Evolutionary conservation across 35 echinoderm and acorn worm genomes (phyloP).

Genomic region (Acanthaster planci): DNA sequence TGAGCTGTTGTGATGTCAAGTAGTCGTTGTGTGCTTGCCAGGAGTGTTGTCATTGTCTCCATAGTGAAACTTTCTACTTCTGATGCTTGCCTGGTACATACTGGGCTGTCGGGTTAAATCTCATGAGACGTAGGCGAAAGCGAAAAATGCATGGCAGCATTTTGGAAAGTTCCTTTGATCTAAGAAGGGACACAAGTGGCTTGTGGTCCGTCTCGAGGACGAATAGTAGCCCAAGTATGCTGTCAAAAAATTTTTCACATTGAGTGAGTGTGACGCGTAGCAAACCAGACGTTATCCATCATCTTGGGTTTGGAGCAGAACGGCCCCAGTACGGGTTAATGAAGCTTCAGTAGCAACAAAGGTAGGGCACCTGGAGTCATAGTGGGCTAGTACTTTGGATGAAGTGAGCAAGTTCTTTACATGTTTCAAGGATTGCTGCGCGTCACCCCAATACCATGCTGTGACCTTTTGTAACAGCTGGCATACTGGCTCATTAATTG

Average conservation of each 20-base stretch:
- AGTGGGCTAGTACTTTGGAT: conserved; percentile 34
- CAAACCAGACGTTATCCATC: conserved; percentile 44
- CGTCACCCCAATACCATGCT: conserved; percentile 51
- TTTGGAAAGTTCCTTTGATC: conserved; percentile 40
- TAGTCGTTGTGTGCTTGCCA: no score
- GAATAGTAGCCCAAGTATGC: conserved; percentile 37
- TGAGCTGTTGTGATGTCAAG: conserved; percentile 36
- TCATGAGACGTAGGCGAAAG: conserved; percentile 51
- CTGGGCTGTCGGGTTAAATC: conserved; percentile 29
- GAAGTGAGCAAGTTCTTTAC: conserved; percentile 56
- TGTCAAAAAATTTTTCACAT: conserved; percentile 36
- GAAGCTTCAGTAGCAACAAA: conserved; percentile 58
- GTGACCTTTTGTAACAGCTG: conserved; percentile 45
- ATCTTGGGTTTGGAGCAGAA: conserved; percentile 50
- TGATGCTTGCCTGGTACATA: conserved; percentile 62
- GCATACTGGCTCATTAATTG: conserved; percentile 40
- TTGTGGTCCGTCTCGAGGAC: conserved; percentile 72
- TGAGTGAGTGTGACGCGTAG: conserved; percentile 62
- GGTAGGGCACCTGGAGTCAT: conserved; percentile 41
- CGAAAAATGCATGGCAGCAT: conserved; percentile 56
- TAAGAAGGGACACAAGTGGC: conserved; percentile 43
- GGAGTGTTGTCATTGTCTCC: conserved; percentile 9
- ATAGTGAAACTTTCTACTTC: background rate
- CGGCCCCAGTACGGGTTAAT: conserved; percentile 37
- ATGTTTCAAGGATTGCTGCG: conserved; percentile 49